Conservation (phyloP, 2,888 invertebrate species). For the Aleiodes alternator region DNA sequence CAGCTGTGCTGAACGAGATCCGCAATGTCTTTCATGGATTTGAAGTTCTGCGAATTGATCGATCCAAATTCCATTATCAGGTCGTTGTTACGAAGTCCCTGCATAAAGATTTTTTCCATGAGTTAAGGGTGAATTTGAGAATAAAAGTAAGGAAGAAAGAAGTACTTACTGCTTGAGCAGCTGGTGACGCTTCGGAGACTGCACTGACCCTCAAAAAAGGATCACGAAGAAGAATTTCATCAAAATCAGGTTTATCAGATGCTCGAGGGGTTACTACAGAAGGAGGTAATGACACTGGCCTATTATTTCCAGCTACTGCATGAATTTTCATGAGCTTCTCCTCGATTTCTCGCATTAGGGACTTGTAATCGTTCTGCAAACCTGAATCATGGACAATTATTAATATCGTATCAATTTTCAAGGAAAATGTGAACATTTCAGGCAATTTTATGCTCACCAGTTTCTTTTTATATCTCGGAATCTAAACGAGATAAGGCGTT, state of each 20-base stretch:
- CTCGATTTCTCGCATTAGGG: conserved; percentile 90
- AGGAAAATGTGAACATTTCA: no score
- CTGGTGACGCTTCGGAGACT: conserved; percentile 87
- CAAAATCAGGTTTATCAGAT: conserved; percentile 49
- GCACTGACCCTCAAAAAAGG: conserved; percentile 85
- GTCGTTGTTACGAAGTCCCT: conserved; percentile 85
- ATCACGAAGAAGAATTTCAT: conserved; percentile 61
- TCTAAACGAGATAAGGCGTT: not conserved
- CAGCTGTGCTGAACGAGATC: conserved; percentile 81
- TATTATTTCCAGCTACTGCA: conserved; percentile 70
- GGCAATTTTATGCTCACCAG: not conserved
- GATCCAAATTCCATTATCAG: conserved; percentile 87
- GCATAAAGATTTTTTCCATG: conserved; percentile 56
- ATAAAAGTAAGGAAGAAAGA: not conserved
- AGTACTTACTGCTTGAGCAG: conserved; percentile 84
- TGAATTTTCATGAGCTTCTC: conserved; percentile 83
- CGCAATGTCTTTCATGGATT: conserved; percentile 82
- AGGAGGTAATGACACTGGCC: conserved; percentile 45
- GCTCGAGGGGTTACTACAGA: conserved; percentile 48
- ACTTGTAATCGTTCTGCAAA: conserved; percentile 92
- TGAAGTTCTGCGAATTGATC: conserved; percentile 83
- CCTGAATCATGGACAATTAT: conserved; percentile 76
- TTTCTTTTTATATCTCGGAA: not conserved
- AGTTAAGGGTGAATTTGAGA: not conserved
- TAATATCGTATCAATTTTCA: not conserved